Evolutionary conservation across 2,888 invertebrate genomes (phyloP), one percentile per base, ranked within the genome.

Genomic region (Emmelina monodactyla): DNA sequence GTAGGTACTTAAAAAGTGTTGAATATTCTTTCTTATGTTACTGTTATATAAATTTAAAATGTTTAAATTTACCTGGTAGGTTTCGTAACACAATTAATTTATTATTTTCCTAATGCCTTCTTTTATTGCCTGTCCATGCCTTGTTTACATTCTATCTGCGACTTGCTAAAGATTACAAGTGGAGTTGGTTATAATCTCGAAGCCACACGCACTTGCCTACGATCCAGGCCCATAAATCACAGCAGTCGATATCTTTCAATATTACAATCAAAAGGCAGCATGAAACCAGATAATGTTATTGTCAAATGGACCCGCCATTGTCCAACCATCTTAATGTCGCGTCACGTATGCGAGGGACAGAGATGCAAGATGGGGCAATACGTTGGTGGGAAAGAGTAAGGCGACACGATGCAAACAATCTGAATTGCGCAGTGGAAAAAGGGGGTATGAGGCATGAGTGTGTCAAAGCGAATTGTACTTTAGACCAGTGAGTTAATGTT

Each of bases 261-360:
- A 72, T 70, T 66, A 70, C 69, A 71, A 72, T 72, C 72, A 72
- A 65, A 68, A 62, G 59, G 57, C 55, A 61, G 62, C 54, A 61
- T n/a, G n/a, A 62, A 60, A 58, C 58, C 55, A 62, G 69, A 68
- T 71, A 71, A 71, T 70, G 71, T 71, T 72, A 70, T 72, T 71
- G 72, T 72, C 72, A 67, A 68, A 65, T 63, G 63, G 61, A 59
- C 60, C 53, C 58, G 60, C 70, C 59, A 71, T 71, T 71, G 70
- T 62, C 61, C 60, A 59, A 62, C 54, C 59, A 67, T 69, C 64
- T 57, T 59, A 64, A 73, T 71, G 73, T 63, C 64, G 63, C 59
- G 72, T 65, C 72, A 73, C 71, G 73, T 71, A 63, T 52, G 50
- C 35, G 47, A 44, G 48, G 37, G 49, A 51, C 38, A 33, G 34